phyloP scores from a whole-genome alignment of 2,797 vertebrate genomes.

The Gymnocypris eckloni region DNA sequence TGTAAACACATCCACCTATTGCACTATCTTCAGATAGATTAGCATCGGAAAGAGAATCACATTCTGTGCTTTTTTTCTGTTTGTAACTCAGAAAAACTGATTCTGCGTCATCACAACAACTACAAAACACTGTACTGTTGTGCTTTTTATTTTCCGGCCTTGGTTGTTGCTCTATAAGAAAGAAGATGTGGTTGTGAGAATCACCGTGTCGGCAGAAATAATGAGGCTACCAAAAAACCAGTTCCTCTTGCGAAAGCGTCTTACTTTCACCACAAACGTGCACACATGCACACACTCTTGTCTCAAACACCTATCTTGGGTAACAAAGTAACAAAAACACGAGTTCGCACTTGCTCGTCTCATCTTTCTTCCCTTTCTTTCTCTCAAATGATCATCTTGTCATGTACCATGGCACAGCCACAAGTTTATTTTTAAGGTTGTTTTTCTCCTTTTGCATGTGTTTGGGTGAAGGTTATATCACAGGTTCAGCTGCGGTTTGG shows the following conservation, averaged over 20 bases:
- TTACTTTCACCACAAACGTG: slow-evolving; percentile 41
- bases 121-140: neutral
- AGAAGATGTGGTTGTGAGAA: slow-evolving; percentile 61
- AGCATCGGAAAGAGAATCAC: neutral
- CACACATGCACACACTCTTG: slow-evolving; percentile 31
- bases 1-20: neutral
- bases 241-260: slow-evolving; percentile 58
- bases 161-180: slow-evolving; percentile 60
- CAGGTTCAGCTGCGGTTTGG: slow-evolving; percentile 74
- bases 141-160: neutral
- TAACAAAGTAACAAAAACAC: slow-evolving; percentile 12
- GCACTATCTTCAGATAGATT: neutral
- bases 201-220: slow-evolving; percentile 68
- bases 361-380: slow-evolving; percentile 36
- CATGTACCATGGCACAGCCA: slow-evolving; percentile 52
- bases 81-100: neutral
- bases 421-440: slow-evolving; percentile 64
- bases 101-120: slow-evolving; percentile 2
- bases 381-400: slow-evolving; percentile 47
- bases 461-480: slow-evolving; percentile 69
- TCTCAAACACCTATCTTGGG: neutral
- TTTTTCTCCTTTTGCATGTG: slow-evolving; percentile 51
- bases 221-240: slow-evolving; percentile 63
- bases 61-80: neutral
- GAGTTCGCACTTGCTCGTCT: slow-evolving; percentile 10